These are phyloP conservation scores for Sinotaia quadrata DNA, from an alignment of 2,888 invertebrate species.

Conservation along the genomic window DNA sequence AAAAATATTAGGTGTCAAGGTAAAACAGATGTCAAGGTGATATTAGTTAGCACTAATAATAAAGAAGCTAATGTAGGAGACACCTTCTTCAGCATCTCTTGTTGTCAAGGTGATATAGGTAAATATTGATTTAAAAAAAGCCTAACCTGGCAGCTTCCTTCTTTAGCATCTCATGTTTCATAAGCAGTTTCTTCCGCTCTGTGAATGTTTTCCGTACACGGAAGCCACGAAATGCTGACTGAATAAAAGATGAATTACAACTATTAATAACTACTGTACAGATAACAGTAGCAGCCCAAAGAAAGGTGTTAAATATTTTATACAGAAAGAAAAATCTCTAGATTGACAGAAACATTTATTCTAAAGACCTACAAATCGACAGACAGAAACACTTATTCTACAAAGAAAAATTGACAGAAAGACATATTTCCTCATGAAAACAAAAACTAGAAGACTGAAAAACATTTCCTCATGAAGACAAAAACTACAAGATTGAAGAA, in stretches of 20 bases:
- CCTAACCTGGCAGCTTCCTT: constrained; percentile 69
- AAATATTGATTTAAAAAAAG: background rate
- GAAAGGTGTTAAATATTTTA: background rate
- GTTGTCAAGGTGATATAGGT: too few relatives aligned
- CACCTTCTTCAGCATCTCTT: background rate
- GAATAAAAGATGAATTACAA: constrained; percentile 31
- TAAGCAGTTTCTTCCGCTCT: constrained; percentile 68
- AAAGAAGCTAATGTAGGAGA: background rate
- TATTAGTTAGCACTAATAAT: background rate
- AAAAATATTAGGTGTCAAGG: background rate
- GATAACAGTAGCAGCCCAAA: background rate
- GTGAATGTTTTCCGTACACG: constrained; percentile 69
- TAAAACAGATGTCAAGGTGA: background rate
- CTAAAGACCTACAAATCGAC: too few relatives aligned
- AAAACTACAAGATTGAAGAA: too few relatives aligned
- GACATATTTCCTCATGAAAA: background rate
- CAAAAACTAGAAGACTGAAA: background rate
- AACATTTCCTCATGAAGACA: background rate
- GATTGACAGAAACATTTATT: too few relatives aligned
- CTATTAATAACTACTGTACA: background rate
- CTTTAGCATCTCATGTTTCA: constrained; percentile 71
- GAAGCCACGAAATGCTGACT: constrained; percentile 69
- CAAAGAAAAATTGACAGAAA: too few relatives aligned
- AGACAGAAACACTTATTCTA: too few relatives aligned
- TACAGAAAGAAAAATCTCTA: background rate